Conservation (phyloP, 2,888 invertebrate genomes). For the Cantharis lateralis region DNA sequence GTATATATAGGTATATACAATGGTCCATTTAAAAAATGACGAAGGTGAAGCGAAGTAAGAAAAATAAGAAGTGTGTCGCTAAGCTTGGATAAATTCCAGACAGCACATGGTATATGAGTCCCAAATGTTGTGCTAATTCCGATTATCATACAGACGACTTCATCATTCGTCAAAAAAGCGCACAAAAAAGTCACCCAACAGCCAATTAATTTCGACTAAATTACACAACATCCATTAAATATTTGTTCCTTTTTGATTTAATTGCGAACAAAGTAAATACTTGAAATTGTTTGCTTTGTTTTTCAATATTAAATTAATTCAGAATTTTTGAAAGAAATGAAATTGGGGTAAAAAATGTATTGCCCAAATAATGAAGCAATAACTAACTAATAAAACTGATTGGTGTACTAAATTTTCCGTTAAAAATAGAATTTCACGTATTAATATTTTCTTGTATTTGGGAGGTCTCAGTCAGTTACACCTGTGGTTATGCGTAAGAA, state of each 20-base stretch:
- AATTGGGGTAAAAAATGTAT: no score
- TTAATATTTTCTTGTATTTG: background rate
- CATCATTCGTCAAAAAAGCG: slow-evolving; percentile 17
- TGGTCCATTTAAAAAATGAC: background rate
- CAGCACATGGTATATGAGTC: slow-evolving; percentile 23
- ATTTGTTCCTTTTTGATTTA: background rate
- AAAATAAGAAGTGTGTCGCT: slow-evolving; percentile 4
- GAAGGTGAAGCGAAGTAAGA: background rate
- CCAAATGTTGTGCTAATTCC: slow-evolving; percentile 24
- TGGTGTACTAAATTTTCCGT: background rate
- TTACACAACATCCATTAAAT: slow-evolving; percentile 3
- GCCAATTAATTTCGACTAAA: slow-evolving; percentile 20
- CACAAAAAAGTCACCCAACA: slow-evolving; percentile 12
- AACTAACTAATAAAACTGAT: no score
- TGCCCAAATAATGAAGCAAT: no score
- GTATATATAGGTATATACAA: background rate
- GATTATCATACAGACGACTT: slow-evolving; percentile 20
- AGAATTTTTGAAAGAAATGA: no score
- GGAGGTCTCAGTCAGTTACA: background rate
- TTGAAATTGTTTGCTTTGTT: background rate
- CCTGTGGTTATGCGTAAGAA: background rate
- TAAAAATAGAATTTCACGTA: background rate
- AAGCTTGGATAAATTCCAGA: slow-evolving; percentile 23
- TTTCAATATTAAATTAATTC: background rate
- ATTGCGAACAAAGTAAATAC: background rate